Percentiles rank a stretch among this genome's conserved stretches.
Conservation (phyloP, 2,113 vertebrate species). For the Lethenteron reissneri region DNA sequence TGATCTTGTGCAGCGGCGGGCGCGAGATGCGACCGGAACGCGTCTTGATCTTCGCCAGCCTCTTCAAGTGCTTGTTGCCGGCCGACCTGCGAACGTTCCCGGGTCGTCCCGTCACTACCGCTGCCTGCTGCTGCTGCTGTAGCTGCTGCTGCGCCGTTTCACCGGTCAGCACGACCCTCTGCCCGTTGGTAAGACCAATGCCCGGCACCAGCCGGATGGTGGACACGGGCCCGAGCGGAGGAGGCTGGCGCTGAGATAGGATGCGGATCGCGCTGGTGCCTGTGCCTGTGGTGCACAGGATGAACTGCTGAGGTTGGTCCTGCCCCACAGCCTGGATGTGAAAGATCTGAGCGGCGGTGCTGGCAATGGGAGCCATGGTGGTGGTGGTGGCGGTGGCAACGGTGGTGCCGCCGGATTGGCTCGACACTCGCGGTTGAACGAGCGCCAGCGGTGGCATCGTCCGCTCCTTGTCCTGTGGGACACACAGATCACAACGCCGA, state of each 20-base stretch:
- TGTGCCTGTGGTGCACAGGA: constrained; percentile 24
- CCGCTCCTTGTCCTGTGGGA: constrained; percentile 21
- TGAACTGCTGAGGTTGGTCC: constrained; percentile 26
- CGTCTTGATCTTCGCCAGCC: constrained; percentile 51
- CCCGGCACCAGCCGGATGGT: constrained; percentile 21
- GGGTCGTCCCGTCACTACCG: constrained; percentile 18
- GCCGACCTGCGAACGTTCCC: constrained; percentile 8
- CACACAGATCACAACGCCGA: too few species aligned
- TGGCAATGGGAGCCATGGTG: too few species aligned
- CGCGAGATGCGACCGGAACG: constrained; percentile 68
- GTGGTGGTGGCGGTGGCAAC: too few species aligned
- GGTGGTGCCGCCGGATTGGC: constrained; percentile 13
- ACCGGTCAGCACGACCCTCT: constrained; percentile 2
- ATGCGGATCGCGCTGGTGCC: constrained; percentile 34
- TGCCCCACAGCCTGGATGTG: constrained; percentile 33
- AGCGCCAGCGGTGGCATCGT: constrained; percentile 17
- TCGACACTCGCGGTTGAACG: constrained; percentile 17
- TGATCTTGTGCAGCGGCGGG: constrained; percentile 77
- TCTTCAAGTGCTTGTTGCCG: constrained; percentile 35
- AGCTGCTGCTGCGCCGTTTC: constrained; percentile 8
- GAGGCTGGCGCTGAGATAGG: constrained; percentile 30
- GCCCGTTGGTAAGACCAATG: constrained; percentile 3
- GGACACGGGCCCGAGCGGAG: constrained; percentile 23
- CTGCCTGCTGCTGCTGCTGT: constrained; percentile 10
- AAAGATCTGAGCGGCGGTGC: constrained; percentile 33